A percentile compares a stretch with the other conserved stretches of the same genome.
Evolutionary conservation across 2,888 invertebrate genomes (phyloP).

Genomic region (Drosophila histrio): DNA sequence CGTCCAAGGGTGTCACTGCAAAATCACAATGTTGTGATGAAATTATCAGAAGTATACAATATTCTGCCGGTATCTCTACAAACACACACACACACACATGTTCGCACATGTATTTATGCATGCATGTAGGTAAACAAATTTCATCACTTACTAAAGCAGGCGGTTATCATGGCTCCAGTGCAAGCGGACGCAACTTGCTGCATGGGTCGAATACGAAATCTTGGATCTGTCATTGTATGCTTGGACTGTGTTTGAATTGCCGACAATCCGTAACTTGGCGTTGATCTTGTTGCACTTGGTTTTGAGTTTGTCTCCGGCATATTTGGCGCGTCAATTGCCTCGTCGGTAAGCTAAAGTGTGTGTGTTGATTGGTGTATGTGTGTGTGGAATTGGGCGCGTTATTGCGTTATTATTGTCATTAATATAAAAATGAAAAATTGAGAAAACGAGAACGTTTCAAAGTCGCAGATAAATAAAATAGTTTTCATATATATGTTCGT

Average conservation of each 20-base stretch:
- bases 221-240: constrained; percentile 88
- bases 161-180: constrained; percentile 95
- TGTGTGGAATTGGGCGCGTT: constrained; percentile 1
- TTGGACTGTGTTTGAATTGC: neutral
- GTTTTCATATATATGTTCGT: constrained; percentile 3
- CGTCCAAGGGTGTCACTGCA: constrained; percentile 98
- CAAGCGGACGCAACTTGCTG: constrained; percentile 84
- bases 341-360: constrained; percentile 32
- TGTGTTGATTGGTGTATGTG: neutral
- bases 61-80: neutral
- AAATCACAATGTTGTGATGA: constrained; percentile 17
- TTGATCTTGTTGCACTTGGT: constrained; percentile 1
- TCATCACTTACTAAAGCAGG: constrained; percentile 90
- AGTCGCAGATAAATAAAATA: constrained; percentile 17
- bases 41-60: constrained; percentile 19
- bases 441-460: constrained; percentile 4
- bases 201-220: constrained; percentile 86
- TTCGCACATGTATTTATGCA: neutral
- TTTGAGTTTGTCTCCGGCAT: constrained; percentile 36
- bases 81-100: neutral
- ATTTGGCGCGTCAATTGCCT: constrained; percentile 22
- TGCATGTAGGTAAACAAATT: neutral
- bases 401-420: constrained; percentile 16
- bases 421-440: neutral
- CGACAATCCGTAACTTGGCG: constrained; percentile 2